phyloP scores from a whole-genome alignment of 2,113 vertebrate genomes.

The Chaetodon trifascialis region DNA sequence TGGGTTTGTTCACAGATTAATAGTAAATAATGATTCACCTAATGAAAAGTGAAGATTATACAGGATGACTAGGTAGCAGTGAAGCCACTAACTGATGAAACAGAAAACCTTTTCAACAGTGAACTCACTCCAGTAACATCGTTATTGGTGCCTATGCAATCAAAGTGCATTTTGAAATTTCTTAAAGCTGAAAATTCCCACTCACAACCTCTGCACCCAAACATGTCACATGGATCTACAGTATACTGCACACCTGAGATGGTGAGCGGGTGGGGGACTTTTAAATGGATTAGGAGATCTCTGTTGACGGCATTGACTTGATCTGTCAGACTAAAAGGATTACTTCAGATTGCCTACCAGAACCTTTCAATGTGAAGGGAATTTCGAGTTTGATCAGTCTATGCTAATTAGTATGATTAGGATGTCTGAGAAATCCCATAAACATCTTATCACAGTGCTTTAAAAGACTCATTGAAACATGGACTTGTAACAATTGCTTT shows the following conservation, averaged over 20 bases:
- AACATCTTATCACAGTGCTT: background rate
- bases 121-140: too few relatives aligned
- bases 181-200: background rate
- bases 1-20: constrained; percentile 1
- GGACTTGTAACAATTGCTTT: background rate
- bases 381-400: constrained; percentile 42
- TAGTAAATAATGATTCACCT: background rate
- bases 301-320: constrained; percentile 25
- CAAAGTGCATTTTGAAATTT: background rate
- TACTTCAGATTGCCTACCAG: constrained; percentile 33
- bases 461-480: background rate
- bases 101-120: background rate
- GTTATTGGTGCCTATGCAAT: background rate
- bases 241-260: constrained; percentile 6
- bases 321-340: constrained; percentile 58
- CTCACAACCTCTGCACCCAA: background rate
- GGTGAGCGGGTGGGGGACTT: constrained; percentile 39
- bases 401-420: constrained; percentile 11
- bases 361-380: background rate
- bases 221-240: background rate
- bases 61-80: background rate
- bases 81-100: background rate
- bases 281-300: constrained; percentile 64
- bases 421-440: background rate
- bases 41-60: background rate